Evolutionary conservation across 2,113 vertebrate species (phyloP).

Genomic region (Orcinus orca): DNA sequence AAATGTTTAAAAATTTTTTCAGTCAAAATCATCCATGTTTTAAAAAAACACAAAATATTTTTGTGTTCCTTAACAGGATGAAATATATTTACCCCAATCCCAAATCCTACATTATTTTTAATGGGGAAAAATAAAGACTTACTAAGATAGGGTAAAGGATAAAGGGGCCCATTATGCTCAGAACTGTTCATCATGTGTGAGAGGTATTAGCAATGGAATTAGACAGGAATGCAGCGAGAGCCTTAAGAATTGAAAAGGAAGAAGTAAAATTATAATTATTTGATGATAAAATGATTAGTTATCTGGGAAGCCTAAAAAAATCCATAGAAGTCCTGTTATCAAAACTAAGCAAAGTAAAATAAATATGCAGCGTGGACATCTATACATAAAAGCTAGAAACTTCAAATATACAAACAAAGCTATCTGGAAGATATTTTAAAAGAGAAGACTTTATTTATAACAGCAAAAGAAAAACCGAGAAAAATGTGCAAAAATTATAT

Average conservation of each 20-base stretch:
- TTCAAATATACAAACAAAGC: background rate
- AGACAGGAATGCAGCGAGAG: background rate
- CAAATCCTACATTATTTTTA: background rate
- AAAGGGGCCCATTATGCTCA: background rate
- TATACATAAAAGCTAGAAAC: background rate
- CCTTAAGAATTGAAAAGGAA: background rate
- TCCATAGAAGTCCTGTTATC: background rate
- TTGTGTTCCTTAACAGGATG: background rate
- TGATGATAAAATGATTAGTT: slow-evolving; percentile 5
- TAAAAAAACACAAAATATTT: background rate
- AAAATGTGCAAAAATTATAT: background rate
- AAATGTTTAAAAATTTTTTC: background rate
- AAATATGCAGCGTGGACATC: background rate
- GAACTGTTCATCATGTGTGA: background rate
- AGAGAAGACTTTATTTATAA: background rate
- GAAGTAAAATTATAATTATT: background rate
- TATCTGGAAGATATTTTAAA: background rate
- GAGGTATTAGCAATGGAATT: background rate
- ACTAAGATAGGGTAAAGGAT: background rate
- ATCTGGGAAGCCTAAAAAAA: background rate
- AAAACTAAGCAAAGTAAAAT: slow-evolving; percentile 2
- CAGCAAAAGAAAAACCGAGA: background rate
- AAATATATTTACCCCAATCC: background rate
- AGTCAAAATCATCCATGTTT: background rate
- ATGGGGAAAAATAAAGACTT: background rate